Evolutionary conservation across 2,797 vertebrate genomes (phyloP), one percentile per base, ranked within the genome.

Genomic region (Pteropus rufus): DNA sequence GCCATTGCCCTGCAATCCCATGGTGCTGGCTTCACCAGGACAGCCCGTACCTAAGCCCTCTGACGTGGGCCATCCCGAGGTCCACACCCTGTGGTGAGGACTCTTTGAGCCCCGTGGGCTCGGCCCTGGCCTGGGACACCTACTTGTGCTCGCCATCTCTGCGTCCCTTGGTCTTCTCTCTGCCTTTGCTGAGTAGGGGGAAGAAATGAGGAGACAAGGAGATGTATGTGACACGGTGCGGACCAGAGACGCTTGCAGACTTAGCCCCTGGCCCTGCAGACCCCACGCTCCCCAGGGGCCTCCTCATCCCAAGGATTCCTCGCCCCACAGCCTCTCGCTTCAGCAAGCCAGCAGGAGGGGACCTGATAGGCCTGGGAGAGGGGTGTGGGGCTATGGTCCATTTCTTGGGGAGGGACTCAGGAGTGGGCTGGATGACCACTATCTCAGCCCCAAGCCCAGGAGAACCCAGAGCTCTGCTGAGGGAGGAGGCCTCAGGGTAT

Each of bases 111-210:
- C 24, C 36, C 7, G 0, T 0, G 7, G 54, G 88, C 62, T 95
- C 85, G 23, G 4, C 80, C 95, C 58, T 96, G 94, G 88, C 95
- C 90, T 88, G 92, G 89, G 95, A 89, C 97, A 98, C 98, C 98
- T 98, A 98, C 99, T 98, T 99, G 95, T 98, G 96, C 96, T 99
- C 98, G 49, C 90, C 97, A 93, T 97, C 97, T 98, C 97, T 95
- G 80, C 87, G 91, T 90, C 96, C 97, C 97, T 98, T 98, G 0
- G 80, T 98, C 97, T 98, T 99, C 97, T 98, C 98, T 97, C 98
- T 99, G 96, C 97, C 98, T 98, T 98, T 99, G 97, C 98, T 98
- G 98, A 96, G 97, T 84, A 36, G 34, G 0, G 73, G 84, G 87
- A 67, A 94, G 95, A 97, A 95, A 96, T 2, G 95, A 97, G 96